Evolutionary conservation across 2,113 vertebrate species (phyloP), one percentile per base, ranked within the genome.

Genomic region (Leptocoma aspasia): DNA sequence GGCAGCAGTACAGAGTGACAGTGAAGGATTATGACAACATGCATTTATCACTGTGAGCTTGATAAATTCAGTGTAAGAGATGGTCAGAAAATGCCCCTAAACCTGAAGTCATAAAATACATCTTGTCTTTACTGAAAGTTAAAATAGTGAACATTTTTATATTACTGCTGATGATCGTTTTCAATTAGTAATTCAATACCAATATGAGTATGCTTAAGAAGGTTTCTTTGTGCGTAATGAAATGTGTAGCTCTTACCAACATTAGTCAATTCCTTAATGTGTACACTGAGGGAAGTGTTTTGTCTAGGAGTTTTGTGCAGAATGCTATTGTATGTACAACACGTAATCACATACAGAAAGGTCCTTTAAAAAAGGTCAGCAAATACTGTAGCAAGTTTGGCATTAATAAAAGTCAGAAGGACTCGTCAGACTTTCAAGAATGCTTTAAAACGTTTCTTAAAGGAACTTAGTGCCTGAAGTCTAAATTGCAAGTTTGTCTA

Each of bases 41-140:
- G 28, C 75, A 82, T 97, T 97, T 96, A 78, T 95, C 88, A 92
- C 79, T 88, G 71, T 39, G 4, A 89, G 66, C 45, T 53, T 83
- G 88, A 79, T 95, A 80, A 85, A 44, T 73, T 95, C 82, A 64
- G 20, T 64, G 15, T 50, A 81, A 72, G 77, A 95, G 69, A 84
- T 57, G 63, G 60, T 68, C 95, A 90, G 68, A 94, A 96, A 95
- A 73, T 59, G 27, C 47, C 47, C 39, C 37, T 66, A 87, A 95
- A 92, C 54, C 16, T 79, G 59, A 92, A 83, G 35, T 70, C 30
- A 30, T 42, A 57, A 88, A 80, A 94, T 11, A 7, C 8, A 28
- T 90, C 28, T 94, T 78, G 33, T 27, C 23, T 94, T 92, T 80
- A n/a, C 21, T 82, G 33, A 81, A 47, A 78, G 33, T 42, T 56